Percentiles rank a stretch among this genome's conserved stretches.
phyloP scores from a whole-genome alignment of 1,140 invertebrate species.

The Lordiphosa stackelbergi region DNA sequence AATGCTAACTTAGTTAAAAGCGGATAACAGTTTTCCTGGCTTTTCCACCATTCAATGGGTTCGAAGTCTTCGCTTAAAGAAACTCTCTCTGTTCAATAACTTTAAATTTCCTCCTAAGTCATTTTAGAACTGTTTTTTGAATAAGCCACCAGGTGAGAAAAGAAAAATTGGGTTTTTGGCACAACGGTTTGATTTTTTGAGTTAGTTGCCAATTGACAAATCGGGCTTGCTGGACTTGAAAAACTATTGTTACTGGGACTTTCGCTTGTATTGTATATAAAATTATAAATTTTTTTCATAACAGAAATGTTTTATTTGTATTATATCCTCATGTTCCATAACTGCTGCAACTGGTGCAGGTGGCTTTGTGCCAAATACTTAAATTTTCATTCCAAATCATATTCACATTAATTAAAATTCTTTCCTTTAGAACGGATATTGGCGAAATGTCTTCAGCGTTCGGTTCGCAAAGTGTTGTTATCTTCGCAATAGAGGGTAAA shows the following conservation, averaged over 20 bases:
- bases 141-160: conserved; percentile 1
- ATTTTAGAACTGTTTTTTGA: not conserved
- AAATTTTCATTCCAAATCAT: too few species aligned
- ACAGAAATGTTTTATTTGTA: not conserved
- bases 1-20: too few species aligned
- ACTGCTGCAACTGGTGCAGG: too few species aligned
- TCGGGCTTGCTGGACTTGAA: conserved; percentile 1
- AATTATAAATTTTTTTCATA: not conserved
- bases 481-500: too few species aligned
- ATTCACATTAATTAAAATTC: too few species aligned
- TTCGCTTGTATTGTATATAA: not conserved
- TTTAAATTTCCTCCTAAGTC: not conserved
- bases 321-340: not conserved
- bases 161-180: conserved; percentile 4
- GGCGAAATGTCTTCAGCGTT: too few species aligned
- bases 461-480: too few species aligned
- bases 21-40: too few species aligned
- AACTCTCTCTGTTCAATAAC: not conserved
- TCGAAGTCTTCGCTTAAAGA: too few species aligned
- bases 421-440: too few species aligned
- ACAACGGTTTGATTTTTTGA: not conserved
- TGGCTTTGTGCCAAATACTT: too few species aligned
- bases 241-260: not conserved
- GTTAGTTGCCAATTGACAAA: not conserved
- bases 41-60: conserved; percentile 2